Evolutionary conservation across 1,140 invertebrate species (phyloP), one percentile per base, ranked within the genome.

Genomic region (Acromyrmex heyeri): DNA sequence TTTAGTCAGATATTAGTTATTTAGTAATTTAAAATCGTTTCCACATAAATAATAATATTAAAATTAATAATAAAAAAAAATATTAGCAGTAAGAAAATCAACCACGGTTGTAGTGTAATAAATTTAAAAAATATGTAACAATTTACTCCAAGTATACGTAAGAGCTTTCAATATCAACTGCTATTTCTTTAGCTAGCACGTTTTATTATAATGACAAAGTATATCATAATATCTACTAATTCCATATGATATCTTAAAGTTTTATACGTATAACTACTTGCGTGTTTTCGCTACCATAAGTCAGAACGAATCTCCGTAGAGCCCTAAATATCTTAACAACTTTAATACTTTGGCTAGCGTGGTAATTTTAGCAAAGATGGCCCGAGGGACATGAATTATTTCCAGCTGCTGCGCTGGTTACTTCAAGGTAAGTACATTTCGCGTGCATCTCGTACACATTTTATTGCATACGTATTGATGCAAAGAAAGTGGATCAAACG

Each of bases 261-360:
- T 90, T 86, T 76, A 81, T 62, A 65, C 62, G 78, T 73, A 30
- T 76, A 30, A 75, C n/a, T 21, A 48, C 65, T 67, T 81, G 70
- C 77, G 65, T 67, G 62, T 24, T 61, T 69, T 70, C 34, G 53
- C 70, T 72, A 27, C 27, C 77, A 67, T 89, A 82, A 90, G 88
- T 87, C 65, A 90, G 85, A 65, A 50, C 55, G 88, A 89, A 86
- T 90, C 88, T 90, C 88, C 85, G 86, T 87, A 89, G 88, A 73
- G 88, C 77, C 69, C 85, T 90, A 90, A 90, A 90, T 90, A 90
- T 90, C 88, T 90, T 89, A 90, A 90, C 87, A 90, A 90, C 88
- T 90, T 90, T 89, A 90, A 90, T 90, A 90, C 88, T 89, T 89
- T 61, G 88, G 87, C 53, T 30, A 62, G 82, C 53, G 30, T 50